Base-by-base conservation (phyloP, 2,113 vertebrate genomes). In the Furnarius figulus region DNA sequence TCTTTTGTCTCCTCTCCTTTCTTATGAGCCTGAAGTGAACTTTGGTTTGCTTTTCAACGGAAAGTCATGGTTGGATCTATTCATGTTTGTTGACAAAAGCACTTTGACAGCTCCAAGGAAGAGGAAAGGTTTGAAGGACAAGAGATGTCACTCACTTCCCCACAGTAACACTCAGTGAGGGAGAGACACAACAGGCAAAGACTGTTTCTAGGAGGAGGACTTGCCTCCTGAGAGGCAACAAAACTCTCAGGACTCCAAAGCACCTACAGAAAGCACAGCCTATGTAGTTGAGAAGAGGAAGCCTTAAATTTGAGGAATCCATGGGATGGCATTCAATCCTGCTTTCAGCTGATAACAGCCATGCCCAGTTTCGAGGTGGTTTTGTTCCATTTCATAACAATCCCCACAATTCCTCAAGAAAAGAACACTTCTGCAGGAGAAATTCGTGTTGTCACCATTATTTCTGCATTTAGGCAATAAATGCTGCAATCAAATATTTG, bases 21-120 rank as follows among this genome's bases (percentile, higher is more conserved):
- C 39, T 93, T 71, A 40, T 12, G 33, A 95, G 33, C 30, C 44
- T 65, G 67, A 62, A 85, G 25, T 30, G 89, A 91, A 83, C 80
- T 65, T 71, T 96, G 44, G 73, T 89, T 93, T 78, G 39, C 56
- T 74, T 80, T 89, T 92, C 78, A 93, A 53, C 68, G 55, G 87
- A 55, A 85, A 87, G 52, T 80, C 62, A 16, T 71, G 63, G 58
- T 61, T 80, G 63, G 18, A 40, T 78, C 85, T 95, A 56, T 90
- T 97, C 30, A 59, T 50, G 52, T 82, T 87, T 90, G 42, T 81
- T 97, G 97, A 92, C 91, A 96, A 92, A 97, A 95, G 31, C 62
- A 15, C 70, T 89, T 75, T 95, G 88, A 85, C 75, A 87, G 59
- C 73, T 96, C 75, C 70, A 77, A 96, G 53, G 50, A 89, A 65